Conservation (phyloP, 2,797 vertebrate species). For the Uromys caudimaculatus region DNA sequence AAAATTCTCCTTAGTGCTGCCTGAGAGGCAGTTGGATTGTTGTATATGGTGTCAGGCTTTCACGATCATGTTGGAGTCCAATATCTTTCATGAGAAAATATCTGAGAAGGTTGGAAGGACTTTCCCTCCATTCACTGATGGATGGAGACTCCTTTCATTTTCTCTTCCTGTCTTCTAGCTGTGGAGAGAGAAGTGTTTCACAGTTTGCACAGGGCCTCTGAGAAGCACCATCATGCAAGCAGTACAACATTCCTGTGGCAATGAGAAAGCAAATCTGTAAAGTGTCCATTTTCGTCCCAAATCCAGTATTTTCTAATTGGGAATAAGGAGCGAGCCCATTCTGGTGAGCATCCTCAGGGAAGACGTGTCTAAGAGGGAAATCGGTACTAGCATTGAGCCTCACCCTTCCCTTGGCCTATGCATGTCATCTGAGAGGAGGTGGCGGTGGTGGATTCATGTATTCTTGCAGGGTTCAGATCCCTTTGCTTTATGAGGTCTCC, state of each 20-base stretch:
- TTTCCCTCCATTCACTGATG: not conserved
- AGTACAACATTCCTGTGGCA: not conserved
- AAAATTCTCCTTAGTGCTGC: not conserved
- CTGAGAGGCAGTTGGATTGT: not conserved
- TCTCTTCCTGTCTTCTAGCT: not conserved
- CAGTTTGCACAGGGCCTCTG: not conserved
- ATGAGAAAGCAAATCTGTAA: not conserved
- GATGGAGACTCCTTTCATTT: not conserved
- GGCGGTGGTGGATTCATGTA: not conserved
- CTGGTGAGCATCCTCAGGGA: not conserved
- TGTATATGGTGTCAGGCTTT: slow-evolving; percentile 6
- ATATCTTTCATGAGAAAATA: not conserved
- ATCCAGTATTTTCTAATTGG: not conserved
- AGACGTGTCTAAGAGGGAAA: not conserved
- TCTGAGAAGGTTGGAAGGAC: not conserved
- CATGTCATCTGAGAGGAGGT: not conserved
- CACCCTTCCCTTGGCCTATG: not conserved
- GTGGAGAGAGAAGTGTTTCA: not conserved
- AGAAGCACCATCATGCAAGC: not conserved
- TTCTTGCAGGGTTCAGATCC: not conserved
- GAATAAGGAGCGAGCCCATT: not conserved
- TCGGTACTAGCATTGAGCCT: not conserved
- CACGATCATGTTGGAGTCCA: not conserved
- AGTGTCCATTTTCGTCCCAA: not conserved
- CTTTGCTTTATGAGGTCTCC: not conserved